Evolutionary conservation across 2,888 invertebrate genomes (phyloP), one percentile per base, ranked within the genome.

Genomic region (Sicus ferrugineus): DNA sequence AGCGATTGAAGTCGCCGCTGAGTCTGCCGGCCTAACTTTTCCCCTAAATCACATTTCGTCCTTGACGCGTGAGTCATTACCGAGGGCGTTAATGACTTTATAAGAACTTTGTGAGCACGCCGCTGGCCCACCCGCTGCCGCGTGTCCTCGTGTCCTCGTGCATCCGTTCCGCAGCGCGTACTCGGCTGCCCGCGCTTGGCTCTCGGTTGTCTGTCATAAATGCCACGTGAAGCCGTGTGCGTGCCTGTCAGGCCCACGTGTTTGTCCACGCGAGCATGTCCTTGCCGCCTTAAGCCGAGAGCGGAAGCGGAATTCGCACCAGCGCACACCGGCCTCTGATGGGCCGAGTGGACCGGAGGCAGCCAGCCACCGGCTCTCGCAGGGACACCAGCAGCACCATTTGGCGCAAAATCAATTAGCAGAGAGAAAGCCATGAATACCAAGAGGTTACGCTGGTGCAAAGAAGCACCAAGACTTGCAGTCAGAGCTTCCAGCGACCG

Each of bases 31-130:
- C n/a, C n/a, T 42, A n/a, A 42, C 14, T 42, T 1, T 16, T 61
- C 59, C 19, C 34, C 26, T 21, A 65, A 50, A 65, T 59, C 65
- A 65, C 50, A 50, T 34, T 48, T 64, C 65, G 63, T 21, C 67
- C 31, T 58, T 30, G 38, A n/a, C 46, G 65, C 68, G 70, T 70
- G 70, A 58, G 67, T 68, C 68, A 64, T 70, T 68, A 61, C 59
- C 58, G 46, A 52, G 68, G 68, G 68, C 68, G 70, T 73, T 73
- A 73, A 73, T 73, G 73, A 73, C 68, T 73, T 73, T 73, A 70
- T 71, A 70, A 73, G 73, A 71, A 71, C 63, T 73, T 73, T 70
- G 46, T 65, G 67, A 46, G 30, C 14, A 31, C 7, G 59, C 21
- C 59, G 19, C n/a, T 52, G 52, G 31, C 34, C 19, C 21, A 19